Conservation (phyloP, 2,888 invertebrate species). For the Malthinus flaveolus region DNA sequence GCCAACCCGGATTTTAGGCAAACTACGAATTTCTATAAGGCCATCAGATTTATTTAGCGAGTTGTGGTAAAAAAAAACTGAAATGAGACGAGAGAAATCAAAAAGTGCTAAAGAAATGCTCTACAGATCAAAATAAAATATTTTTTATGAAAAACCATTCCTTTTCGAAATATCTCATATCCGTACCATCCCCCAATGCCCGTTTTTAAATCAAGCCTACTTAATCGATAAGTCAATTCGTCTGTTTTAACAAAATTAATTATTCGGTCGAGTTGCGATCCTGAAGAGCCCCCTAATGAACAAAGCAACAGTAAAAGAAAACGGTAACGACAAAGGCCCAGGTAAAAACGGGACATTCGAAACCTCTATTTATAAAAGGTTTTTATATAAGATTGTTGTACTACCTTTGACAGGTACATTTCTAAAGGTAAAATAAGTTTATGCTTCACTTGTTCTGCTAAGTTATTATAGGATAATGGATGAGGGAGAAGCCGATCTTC, state of each 20-base stretch:
- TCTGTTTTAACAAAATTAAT: not conserved
- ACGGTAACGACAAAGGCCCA: conserved; percentile 18
- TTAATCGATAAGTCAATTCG: no score
- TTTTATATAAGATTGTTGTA: conserved; percentile 43
- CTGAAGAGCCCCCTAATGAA: not conserved
- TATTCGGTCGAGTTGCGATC: not conserved
- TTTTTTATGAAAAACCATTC: no score
- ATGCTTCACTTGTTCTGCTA: conserved; percentile 51
- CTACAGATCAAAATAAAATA: no score
- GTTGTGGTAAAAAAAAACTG: no score
- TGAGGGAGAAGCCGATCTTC: conserved; percentile 38
- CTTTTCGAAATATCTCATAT: no score
- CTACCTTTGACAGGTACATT: conserved; percentile 49
- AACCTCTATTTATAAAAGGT: conserved; percentile 47
- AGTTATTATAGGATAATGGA: conserved; percentile 52
- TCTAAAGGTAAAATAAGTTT: conserved; percentile 40
- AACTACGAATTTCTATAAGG: no score
- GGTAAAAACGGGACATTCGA: conserved; percentile 39
- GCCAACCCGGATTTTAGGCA: no score
- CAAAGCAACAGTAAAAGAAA: conserved; percentile 5
- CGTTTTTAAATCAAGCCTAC: no score
- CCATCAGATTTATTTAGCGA: no score
- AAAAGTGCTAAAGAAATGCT: no score
- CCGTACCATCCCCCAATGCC: no score
- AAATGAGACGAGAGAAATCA: no score